phyloP scores from a whole-genome alignment of 2,797 vertebrate genomes.

The Antrozous pallidus region DNA sequence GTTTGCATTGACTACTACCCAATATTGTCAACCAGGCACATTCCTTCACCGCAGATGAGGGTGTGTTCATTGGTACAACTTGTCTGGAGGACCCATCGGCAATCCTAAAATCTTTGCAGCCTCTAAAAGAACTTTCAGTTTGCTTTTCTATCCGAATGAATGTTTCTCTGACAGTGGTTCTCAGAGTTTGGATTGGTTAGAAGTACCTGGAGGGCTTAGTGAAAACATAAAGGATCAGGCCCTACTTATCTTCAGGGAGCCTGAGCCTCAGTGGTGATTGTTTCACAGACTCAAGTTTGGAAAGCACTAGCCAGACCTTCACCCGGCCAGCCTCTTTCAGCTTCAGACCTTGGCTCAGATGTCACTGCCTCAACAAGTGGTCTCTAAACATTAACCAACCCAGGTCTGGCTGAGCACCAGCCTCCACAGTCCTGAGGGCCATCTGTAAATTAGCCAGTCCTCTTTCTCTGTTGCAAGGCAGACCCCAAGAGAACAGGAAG shows the following conservation, averaged over 20 bases:
- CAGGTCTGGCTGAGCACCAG: not conserved
- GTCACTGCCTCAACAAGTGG: not conserved
- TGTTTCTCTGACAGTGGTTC: not conserved
- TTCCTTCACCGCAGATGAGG: not conserved
- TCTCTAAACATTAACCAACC: not conserved
- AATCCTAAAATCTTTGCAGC: not conserved
- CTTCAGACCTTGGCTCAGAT: not conserved
- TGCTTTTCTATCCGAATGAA: not conserved
- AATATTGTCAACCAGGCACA: not conserved
- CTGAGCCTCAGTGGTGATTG: not conserved
- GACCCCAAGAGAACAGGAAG: not conserved
- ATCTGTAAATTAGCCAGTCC: not conserved
- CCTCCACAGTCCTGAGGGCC: not conserved
- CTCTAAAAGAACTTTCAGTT: not conserved
- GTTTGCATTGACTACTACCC: not conserved
- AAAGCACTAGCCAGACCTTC: not conserved
- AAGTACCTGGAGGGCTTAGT: not conserved
- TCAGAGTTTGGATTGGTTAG: not conserved
- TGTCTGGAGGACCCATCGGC: not conserved
- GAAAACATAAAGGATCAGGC: not conserved
- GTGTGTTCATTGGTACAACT: not conserved
- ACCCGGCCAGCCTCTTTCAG: not conserved
- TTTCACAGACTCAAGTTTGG: not conserved
- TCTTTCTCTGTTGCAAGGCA: not conserved
- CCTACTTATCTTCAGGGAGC: not conserved